Evolutionary conservation across 2,113 vertebrate genomes (phyloP), one percentile per base, ranked within the genome.

Genomic region (Serilophus lunatus): DNA sequence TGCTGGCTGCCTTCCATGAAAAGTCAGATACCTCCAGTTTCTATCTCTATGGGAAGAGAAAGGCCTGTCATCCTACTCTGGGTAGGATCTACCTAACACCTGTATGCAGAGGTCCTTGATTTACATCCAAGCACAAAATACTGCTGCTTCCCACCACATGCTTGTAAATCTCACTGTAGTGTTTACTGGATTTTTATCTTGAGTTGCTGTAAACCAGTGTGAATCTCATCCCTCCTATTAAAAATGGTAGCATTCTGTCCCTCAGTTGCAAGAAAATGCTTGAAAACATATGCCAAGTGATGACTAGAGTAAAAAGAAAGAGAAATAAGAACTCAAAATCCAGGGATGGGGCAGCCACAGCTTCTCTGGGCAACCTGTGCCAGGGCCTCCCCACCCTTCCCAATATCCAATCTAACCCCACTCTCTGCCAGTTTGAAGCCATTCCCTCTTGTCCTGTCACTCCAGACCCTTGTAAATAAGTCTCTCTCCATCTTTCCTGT

Each of bases 361-460:
- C 12, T 60, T 4, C 54, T 51, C 36, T 60, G 18, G 13, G 0
- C 0, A 68, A 3, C 28, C 54, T 69, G 12, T 69, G 18, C 53
- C 26, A 28, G 45, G 18, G 7, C 18, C 47, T 70, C 64, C 0
- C 0, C 54, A 38, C 6, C 4, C 28, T 45, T 23, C 28, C 38
- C 2, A 0, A 23, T 53, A 53, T 29, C 45, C 14, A 1, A 19
- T 10, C 54, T n/a, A 19, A 53, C 2, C 6, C 47, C 16, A 0
- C 28, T 19, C 26, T 53, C 10, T 51, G 53, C 18, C 64, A 53
- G 6, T 69, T 3, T 19, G 15, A 29, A 51, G 50, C 50, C 50
- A 51, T 28, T 28, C 13, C 50, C 25, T 26, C 50, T 51, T 51
- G 26, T 28, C 50, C 50, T 51, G 50, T 51, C 25, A 51, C 25